Percentiles rank a stretch among this genome's conserved stretches.
Conservation (phyloP, 2,888 invertebrate species). For the Koerneria pararmatus region DNA sequence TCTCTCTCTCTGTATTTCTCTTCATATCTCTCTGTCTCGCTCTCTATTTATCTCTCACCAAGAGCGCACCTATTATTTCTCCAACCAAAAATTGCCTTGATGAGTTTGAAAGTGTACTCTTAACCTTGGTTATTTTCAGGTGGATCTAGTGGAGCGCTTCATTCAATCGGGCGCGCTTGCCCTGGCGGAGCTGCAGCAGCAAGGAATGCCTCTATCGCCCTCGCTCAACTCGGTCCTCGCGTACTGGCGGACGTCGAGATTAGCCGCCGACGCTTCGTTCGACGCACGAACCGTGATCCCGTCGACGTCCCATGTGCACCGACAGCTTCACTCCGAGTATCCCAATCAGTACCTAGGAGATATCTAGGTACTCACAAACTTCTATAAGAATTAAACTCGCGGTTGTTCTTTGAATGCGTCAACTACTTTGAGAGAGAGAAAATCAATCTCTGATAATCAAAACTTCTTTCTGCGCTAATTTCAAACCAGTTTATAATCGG, state of each 20-base stretch:
- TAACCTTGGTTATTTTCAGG: slow-evolving; percentile 3
- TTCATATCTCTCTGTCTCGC: too few relatives aligned
- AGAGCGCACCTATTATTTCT: neutral
- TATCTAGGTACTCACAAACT: too few relatives aligned
- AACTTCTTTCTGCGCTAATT: too few relatives aligned
- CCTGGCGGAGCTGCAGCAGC: neutral
- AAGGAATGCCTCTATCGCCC: neutral
- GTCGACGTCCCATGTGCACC: too few relatives aligned
- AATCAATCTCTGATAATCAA: too few relatives aligned
- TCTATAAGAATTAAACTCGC: too few relatives aligned
- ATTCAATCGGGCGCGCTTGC: neutral
- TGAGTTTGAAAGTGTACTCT: neutral
- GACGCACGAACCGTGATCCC: neutral
- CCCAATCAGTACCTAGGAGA: too few relatives aligned
- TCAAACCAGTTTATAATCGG: too few relatives aligned
- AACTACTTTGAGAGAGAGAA: too few relatives aligned
- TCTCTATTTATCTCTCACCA: neutral
- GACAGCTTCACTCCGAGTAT: too few relatives aligned
- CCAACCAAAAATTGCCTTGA: neutral
- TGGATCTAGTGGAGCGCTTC: slow-evolving; percentile 2
- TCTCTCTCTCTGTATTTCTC: too few relatives aligned
- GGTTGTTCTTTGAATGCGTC: too few relatives aligned
- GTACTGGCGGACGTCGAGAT: neutral
- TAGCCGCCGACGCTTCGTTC: neutral
- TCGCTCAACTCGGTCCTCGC: neutral